Evolutionary conservation across 2,888 invertebrate genomes (phyloP), one percentile per base, ranked within the genome.

Genomic region (Ptychoptera albimana): DNA sequence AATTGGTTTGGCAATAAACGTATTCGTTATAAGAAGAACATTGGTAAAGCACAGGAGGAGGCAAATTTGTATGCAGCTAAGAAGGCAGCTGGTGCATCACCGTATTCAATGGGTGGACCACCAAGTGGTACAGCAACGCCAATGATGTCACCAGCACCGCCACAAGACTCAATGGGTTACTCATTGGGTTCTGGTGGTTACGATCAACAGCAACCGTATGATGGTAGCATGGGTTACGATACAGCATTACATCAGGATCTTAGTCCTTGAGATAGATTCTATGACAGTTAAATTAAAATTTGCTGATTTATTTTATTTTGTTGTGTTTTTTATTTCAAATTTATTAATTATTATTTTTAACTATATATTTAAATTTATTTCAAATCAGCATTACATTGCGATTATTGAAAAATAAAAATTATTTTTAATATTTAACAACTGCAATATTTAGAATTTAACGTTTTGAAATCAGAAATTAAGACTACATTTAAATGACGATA

Each of bases 1-100:
- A 97, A 97, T 77, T 97, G 97, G 97, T 97, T 97, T 66, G 97
- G 97, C 55, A 97, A 97, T 73, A 97, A 97, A 69, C 82, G 97
- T 61, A 98, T 98, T 71, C 84, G 97, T 58, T 98, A 97, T 74
- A 98, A 98, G 83, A 98, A 98, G 74, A 97, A 97, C 70, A 97
- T 98, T 55, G 96, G 94, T 59, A 98, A 98, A 69, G 96, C 96
- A 46, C 96, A 97, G 68, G 97, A 98, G 69, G 97, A 98, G 70
- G 97, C 97, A 47, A 96, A 96, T 69, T 73, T 97, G 60, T 97
- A 97, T 69, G 96, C 96, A 49, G 96, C 96, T 52, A 97, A 97
- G 71, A 96, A 94, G 68, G 92, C 92, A 53, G 89, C 88, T 53
- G 88, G 88, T 71, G 84, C 85, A 54, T 85, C 85, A 52, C 85